A percentile compares a stretch with the other conserved stretches of the same genome.
Evolutionary conservation across 1,140 invertebrate genomes (phyloP).

Genomic region (Temnothorax nylanderi): DNA sequence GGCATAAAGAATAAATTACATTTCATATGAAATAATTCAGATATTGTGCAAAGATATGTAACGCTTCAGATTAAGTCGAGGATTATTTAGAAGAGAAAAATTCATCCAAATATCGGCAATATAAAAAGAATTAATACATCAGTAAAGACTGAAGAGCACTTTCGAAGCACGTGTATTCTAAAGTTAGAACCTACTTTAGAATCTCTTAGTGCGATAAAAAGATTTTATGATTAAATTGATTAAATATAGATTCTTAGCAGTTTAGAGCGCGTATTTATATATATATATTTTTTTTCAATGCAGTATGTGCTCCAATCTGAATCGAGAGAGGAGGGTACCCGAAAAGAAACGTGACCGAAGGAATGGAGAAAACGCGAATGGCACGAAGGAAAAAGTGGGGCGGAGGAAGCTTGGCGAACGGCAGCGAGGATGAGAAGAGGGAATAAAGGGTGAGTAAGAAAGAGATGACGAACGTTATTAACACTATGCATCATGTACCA

Average conservation of each 20-base stretch:
- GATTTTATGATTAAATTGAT: not conserved
- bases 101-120: not conserved
- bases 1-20: not conserved
- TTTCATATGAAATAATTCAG: not conserved
- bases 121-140: not conserved
- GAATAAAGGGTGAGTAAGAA: constrained; percentile 37
- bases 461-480: constrained; percentile 73
- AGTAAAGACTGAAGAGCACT: not conserved
- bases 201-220: not conserved
- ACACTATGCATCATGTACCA: constrained; percentile 78
- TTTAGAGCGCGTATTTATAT: not conserved
- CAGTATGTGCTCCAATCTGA: not conserved
- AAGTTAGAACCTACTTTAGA: not conserved
- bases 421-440: not conserved
- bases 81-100: not conserved
- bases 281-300: not conserved
- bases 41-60: not conserved
- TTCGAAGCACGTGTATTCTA: not conserved
- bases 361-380: not conserved
- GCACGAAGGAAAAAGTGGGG: not conserved
- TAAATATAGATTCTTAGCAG: not conserved
- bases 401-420: not conserved
- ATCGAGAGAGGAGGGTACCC: not conserved
- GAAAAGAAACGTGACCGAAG: not conserved
- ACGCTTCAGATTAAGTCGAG: not conserved